Evolutionary conservation across 92 coral and sea anemone species (phyloP).

Genomic region (Anthopleura xanthogrammica): DNA sequence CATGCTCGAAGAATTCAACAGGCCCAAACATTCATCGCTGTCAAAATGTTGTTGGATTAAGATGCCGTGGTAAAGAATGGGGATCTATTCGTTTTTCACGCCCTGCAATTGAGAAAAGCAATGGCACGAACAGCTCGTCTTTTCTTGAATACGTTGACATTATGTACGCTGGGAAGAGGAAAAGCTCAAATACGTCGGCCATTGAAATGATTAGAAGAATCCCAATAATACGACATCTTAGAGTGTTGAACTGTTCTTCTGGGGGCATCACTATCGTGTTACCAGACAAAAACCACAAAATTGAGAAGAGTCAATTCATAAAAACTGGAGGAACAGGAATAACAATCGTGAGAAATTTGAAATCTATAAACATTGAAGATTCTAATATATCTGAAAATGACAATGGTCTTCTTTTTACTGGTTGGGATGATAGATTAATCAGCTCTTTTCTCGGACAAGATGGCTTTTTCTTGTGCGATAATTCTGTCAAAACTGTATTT

Average conservation of each 20-base stretch:
- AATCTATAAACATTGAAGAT: too few species aligned
- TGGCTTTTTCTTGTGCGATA: too few species aligned
- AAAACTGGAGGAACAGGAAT: conserved; percentile 27
- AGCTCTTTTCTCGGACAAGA: too few species aligned
- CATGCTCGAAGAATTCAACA: not conserved
- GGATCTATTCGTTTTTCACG: conserved; percentile 40
- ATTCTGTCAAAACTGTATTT: too few species aligned
- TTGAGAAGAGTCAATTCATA: not conserved
- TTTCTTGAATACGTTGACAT: conserved; percentile 20
- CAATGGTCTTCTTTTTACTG: too few species aligned
- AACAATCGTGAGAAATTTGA: not conserved
- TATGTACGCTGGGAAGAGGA: conserved; percentile 32
- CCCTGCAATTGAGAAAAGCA: not conserved
- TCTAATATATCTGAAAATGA: too few species aligned
- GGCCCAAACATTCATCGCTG: not conserved
- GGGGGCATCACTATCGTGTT: conserved; percentile 33
- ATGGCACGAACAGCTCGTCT: conserved; percentile 2
- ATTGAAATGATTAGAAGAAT: conserved; percentile 31
- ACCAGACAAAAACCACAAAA: conserved; percentile 18
- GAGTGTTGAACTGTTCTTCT: conserved; percentile 28
- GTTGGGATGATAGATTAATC: too few species aligned
- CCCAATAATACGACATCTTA: conserved; percentile 22
- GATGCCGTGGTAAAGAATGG: conserved; percentile 34
- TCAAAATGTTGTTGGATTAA: not conserved
- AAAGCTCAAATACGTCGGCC: conserved; percentile 27